Percentiles rank a stretch among this genome's conserved stretches.
These are phyloP conservation scores for Troilus luridus DNA, from an alignment of 2,888 invertebrate species.

Conservation along the genomic window DNA sequence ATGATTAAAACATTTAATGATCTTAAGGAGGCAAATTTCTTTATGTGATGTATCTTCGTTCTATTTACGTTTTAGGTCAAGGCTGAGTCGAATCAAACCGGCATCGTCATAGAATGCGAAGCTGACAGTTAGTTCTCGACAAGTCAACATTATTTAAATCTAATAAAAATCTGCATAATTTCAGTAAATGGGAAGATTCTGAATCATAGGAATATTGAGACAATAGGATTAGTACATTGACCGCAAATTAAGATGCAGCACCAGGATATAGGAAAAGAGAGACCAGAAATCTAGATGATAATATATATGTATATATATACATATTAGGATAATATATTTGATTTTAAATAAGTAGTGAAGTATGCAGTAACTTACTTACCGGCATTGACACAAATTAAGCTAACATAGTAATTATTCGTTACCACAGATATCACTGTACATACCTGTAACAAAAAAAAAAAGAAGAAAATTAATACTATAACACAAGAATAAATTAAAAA, in stretches of 20 bases:
- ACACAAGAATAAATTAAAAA: too few species aligned
- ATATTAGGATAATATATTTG: too few species aligned
- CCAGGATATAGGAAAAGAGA: neutral
- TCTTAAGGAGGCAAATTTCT: neutral
- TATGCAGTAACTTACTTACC: neutral
- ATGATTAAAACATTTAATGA: too few species aligned
- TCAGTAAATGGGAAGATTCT: neutral
- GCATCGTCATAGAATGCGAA: neutral
- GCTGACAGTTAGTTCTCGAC: neutral
- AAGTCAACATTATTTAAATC: neutral
- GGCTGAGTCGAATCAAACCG: neutral
- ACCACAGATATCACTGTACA: neutral
- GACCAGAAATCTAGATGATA: neutral
- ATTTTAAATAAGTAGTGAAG: neutral
- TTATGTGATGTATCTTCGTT: neutral
- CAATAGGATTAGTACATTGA: too few species aligned
- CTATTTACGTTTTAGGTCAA: neutral
- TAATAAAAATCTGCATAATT: neutral
- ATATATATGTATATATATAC: too few species aligned
- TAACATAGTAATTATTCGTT: neutral
- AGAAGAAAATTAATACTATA: neutral
- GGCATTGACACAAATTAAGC: neutral
- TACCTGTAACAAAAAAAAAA: neutral
- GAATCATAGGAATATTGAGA: too few species aligned
- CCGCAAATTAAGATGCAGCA: neutral